phyloP scores from a whole-genome alignment of 2,888 invertebrate species.

The Chirona hameri region DNA sequence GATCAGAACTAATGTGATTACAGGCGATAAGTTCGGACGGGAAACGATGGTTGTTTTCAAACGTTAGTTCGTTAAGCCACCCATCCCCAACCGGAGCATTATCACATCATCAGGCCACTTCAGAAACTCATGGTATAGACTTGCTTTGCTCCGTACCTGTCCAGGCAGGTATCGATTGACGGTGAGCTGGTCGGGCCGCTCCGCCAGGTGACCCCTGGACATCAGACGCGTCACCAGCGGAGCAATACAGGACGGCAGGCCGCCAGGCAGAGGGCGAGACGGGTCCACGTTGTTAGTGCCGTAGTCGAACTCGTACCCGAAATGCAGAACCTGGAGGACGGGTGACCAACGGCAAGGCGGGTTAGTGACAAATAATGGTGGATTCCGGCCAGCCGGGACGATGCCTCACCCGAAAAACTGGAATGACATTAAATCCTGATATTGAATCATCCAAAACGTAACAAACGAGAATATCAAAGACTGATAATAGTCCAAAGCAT shows the following conservation, averaged over 20 bases:
- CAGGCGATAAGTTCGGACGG: too few species aligned
- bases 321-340: constrained; percentile 84
- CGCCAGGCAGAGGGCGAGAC: constrained; percentile 59
- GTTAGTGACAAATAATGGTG: too few species aligned
- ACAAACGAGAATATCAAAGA: too few species aligned
- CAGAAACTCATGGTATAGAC: too few species aligned
- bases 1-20: too few species aligned
- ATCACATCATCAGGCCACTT: too few species aligned
- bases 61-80: too few species aligned
- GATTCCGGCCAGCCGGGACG: too few species aligned
- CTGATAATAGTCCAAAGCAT: too few species aligned
- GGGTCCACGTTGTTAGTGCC: constrained; percentile 79
- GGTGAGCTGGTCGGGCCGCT: constrained; percentile 74
- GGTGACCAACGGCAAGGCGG: background rate
- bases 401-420: constrained; percentile 44
- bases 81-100: too few species aligned
- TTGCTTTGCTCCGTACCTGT: constrained; percentile 56
- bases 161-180: constrained; percentile 79
- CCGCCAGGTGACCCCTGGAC: constrained; percentile 47
- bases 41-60: too few species aligned
- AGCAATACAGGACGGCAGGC: constrained; percentile 67
- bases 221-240: constrained; percentile 61
- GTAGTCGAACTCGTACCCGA: constrained; percentile 87
- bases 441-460: too few species aligned
- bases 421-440: background rate